Conservation (phyloP, 2,797 vertebrate species). For the Fratercula arctica region DNA sequence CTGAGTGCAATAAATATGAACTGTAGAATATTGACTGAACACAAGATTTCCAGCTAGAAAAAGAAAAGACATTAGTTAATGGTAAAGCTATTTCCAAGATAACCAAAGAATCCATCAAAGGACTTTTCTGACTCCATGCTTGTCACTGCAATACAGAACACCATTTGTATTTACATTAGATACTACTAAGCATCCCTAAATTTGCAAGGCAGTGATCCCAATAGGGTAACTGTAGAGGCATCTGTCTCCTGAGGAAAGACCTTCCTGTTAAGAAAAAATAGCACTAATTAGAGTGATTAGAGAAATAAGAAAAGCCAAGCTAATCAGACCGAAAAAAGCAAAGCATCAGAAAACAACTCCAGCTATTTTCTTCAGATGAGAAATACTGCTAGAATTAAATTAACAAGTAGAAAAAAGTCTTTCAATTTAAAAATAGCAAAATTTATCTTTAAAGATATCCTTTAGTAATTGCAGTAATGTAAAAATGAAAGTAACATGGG, state of each 20-base stretch:
- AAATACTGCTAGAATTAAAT: background rate
- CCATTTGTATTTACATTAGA: background rate
- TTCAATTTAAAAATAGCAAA: background rate
- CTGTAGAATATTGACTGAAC: constrained; percentile 98
- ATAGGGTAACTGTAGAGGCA: background rate
- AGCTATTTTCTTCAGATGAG: background rate
- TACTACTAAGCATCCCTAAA: background rate
- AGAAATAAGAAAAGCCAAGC: background rate
- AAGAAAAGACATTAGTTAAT: background rate
- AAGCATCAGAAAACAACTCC: background rate
- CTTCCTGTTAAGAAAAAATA: background rate
- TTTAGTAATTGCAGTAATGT: background rate
- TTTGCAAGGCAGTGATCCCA: background rate
- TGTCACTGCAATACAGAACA: background rate
- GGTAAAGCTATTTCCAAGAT: background rate
- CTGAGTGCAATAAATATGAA: constrained; percentile 99
- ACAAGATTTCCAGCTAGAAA: constrained; percentile 95
- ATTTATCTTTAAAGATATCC: background rate
- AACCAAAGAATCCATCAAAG: background rate
- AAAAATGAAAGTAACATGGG: background rate
- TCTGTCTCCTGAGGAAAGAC: background rate
- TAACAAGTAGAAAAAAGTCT: background rate
- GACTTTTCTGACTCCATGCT: background rate
- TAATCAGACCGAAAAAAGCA: background rate
- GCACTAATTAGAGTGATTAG: background rate